Base-by-base conservation (phyloP, 2,113 vertebrate genomes). In the Pachycephala philippinensis region DNA sequence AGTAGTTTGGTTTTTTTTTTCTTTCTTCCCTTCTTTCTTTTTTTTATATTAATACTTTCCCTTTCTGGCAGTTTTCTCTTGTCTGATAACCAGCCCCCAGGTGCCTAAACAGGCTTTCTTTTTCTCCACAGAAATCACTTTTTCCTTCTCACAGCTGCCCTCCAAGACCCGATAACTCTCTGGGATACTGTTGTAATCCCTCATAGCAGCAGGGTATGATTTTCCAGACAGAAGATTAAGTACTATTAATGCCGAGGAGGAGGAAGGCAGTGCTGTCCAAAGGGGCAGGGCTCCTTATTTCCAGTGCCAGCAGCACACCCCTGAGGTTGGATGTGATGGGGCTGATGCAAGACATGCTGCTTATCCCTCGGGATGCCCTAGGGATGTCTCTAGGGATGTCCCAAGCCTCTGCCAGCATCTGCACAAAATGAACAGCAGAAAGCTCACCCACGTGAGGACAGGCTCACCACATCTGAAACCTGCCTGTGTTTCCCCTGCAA, bases 391-490 rank as follows among this genome's bases (percentile, higher is more conserved):
- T 45, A 60, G 31, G 17, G 27, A 23, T 33, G 49, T 23, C 19
- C 22, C 1, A 2, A 66, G 50, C 13, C 3, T 1, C 53, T 78
- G 44, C 18, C 1, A 4, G 35, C 49, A 57, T 17, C 52, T 2
- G 1, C 2, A 5, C 2, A 5, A 50, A 59, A 42, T 11, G 22
- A 49, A n/a, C 0, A 9, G 61, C 49, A 63, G 66, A 50, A 85
- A 83, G 21, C 40, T 85, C 0, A 0, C 13, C 28, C 53, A 53
- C 0, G 0, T 15, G 30, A 70, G 9, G 45, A 11, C 1, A 1
- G 64, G 17, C 28, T 61, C 22, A 1, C 6, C 0, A 1, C 2
- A 0, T 61, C 44, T 1, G 0, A 70, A 88, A 54, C 39, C 56
- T 63, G n/a, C 50, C 44, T 57, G 24, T 14, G 6, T 33, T 89